Conservation (phyloP, 2,888 invertebrate species). For the Leucophenga maculata region DNA sequence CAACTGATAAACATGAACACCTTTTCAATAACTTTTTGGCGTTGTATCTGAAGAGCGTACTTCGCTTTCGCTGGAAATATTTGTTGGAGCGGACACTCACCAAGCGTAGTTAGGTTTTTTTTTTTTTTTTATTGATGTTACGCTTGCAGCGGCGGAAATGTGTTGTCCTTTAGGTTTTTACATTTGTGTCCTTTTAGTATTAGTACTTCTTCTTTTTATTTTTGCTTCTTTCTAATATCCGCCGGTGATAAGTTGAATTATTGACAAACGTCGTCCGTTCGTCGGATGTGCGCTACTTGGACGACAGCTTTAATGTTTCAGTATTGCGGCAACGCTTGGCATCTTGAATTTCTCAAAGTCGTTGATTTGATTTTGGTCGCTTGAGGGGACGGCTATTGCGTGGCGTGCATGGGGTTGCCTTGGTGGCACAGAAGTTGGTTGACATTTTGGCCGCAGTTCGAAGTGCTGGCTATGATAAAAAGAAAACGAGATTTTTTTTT, state of each 20-base stretch:
- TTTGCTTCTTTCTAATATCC: constrained; percentile 68
- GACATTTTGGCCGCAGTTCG: neutral
- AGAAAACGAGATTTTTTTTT: neutral
- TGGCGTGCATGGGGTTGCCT: neutral
- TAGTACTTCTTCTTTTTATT: constrained; percentile 39
- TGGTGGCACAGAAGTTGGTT: neutral
- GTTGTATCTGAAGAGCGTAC: constrained; percentile 1
- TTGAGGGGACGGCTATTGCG: neutral
- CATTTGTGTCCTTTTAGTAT: no score
- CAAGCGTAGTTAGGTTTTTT: neutral
- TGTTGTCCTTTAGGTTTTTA: constrained; percentile 15
- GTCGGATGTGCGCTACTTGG: neutral
- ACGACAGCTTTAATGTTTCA: constrained; percentile 2
- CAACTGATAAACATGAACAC: constrained; percentile 58
- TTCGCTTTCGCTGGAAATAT: neutral
- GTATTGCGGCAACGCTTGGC: neutral
- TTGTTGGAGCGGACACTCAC: constrained; percentile 7
- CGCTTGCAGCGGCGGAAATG: constrained; percentile 21
- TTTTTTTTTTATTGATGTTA: constrained; percentile 12
- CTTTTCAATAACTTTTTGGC: constrained; percentile 46
- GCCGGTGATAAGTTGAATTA: constrained; percentile 71
- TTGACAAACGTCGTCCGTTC: constrained; percentile 49
- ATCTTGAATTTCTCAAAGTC: constrained; percentile 13
- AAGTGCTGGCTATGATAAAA: neutral
- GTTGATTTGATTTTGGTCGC: constrained; percentile 22